Conservation (phyloP, 2,888 invertebrate species). For the Reticulitermes lucifugus region DNA sequence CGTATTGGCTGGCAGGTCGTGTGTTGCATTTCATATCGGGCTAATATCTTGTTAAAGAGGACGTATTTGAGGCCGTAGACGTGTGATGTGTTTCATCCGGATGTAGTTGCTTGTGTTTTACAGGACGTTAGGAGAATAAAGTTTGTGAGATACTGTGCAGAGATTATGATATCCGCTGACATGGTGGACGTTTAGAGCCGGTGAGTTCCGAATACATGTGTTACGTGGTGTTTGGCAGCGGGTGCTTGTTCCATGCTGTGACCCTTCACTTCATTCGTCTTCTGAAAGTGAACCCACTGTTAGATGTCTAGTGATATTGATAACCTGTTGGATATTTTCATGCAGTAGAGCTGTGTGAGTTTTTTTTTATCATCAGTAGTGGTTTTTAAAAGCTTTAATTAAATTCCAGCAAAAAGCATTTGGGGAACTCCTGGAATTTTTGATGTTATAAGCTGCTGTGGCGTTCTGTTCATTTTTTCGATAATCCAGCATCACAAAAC, state of each 20-base stretch:
- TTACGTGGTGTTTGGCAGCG: background rate
- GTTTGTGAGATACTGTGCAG: too few species aligned
- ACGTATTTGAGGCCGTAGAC: too few species aligned
- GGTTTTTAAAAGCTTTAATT: slow-evolving; percentile 21
- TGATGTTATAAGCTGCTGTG: background rate
- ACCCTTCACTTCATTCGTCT: background rate
- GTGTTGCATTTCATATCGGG: background rate
- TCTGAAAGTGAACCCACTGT: too few species aligned
- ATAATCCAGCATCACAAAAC: slow-evolving; percentile 9
- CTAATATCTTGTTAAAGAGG: too few species aligned
- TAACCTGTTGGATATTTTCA: slow-evolving; percentile 7
- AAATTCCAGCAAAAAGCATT: slow-evolving; percentile 36
- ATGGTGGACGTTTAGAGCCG: too few species aligned
- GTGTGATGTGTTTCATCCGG: background rate
- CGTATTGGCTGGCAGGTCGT: background rate
- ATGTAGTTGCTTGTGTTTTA: too few species aligned
- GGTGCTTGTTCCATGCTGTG: background rate
- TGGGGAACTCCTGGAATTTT: slow-evolving; percentile 33
- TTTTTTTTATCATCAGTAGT: background rate
- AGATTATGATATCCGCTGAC: too few species aligned
- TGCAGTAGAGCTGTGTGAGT: background rate
- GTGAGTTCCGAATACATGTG: background rate
- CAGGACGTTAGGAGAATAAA: too few species aligned
- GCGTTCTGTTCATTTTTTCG: background rate
- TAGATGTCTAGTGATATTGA: background rate